Conservation (phyloP, 2,888 invertebrate species). For the Thumatha senex region DNA sequence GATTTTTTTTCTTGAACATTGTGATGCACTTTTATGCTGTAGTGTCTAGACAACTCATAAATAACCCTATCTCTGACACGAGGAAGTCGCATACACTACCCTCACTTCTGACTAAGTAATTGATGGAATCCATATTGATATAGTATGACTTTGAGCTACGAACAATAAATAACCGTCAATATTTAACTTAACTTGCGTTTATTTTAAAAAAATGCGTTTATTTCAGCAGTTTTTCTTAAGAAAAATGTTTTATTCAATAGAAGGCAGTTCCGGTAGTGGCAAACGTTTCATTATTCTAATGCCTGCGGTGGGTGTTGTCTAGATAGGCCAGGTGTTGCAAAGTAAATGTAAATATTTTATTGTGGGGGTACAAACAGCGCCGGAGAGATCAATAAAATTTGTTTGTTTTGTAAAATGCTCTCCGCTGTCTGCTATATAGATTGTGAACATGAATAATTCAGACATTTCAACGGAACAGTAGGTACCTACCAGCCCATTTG, state of each 20-base stretch:
- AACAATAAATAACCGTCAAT: no score
- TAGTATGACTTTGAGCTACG: no score
- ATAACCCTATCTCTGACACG: no score
- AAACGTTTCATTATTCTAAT: constrained; percentile 78
- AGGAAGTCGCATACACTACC: no score
- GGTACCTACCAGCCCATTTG: constrained; percentile 65
- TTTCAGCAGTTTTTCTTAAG: no score
- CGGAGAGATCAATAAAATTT: constrained; percentile 83
- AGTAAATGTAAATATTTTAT: constrained; percentile 83
- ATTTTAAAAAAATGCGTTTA: no score
- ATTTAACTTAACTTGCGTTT: no score
- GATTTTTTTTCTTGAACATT: no score
- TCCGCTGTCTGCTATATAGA: constrained; percentile 78
- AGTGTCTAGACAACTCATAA: no score
- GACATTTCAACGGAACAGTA: constrained; percentile 64
- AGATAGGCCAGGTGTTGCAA: constrained; percentile 73
- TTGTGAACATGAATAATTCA: constrained; percentile 81
- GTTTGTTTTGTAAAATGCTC: constrained; percentile 82
- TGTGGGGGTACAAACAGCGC: constrained; percentile 78
- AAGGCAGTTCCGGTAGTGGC: constrained; percentile 52
- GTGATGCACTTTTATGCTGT: no score
- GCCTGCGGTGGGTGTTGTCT: constrained; percentile 61
- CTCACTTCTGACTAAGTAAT: no score
- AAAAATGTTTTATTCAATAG: constrained; percentile 53
- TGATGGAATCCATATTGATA: no score